Base-by-base conservation (phyloP, 2,888 invertebrate species). In the Cyaniris semiargus region DNA sequence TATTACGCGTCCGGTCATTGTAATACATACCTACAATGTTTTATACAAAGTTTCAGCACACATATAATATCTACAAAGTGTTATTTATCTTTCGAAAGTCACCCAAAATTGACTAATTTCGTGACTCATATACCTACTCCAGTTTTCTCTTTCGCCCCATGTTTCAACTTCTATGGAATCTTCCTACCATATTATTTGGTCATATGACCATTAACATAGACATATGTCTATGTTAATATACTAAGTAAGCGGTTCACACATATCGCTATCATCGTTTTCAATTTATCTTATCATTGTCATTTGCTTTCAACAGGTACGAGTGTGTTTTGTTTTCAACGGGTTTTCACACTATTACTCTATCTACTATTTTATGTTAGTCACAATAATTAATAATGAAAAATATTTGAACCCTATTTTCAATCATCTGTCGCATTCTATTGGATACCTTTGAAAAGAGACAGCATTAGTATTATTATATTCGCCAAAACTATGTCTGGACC, bases 241-340 rank as follows among this genome's bases (percentile, higher is more conserved):
- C 27, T 18, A 15, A 7, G 27, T 71, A 66, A 76, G 76, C 72
- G 34, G 23, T 71, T 78, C 78, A 76, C 79, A 79, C 79, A 78
- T 80, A 75, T 76, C 75, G 80, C 76, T 82, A 81, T 80, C 81
- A 75, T 76, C 75, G 75, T 76, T 80, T 81, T 78, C 75, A 77
- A 79, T 77, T 81, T 81, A 83, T 83, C 83, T 83, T 78, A 83
- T 83, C 82, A 72, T 53, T 79, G 78, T 80, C 81, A 81, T 80
- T 81, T 78, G 79, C 80, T 80, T 79, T 75, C 77, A 79, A 80
- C 70, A 70, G 77, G 74, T 78, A 56, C 70, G 23, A 21, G 23
- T 72, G 60, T 34, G 27, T 31, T 66, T 27, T 77, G 13, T 77
- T 8, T 77, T 74, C 74, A 72, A 77, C 60, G 38, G 15, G 21